Evolutionary conservation across 2,888 invertebrate species (phyloP), one percentile per base, ranked within the genome.

Genomic region (Leuctra nigra): DNA sequence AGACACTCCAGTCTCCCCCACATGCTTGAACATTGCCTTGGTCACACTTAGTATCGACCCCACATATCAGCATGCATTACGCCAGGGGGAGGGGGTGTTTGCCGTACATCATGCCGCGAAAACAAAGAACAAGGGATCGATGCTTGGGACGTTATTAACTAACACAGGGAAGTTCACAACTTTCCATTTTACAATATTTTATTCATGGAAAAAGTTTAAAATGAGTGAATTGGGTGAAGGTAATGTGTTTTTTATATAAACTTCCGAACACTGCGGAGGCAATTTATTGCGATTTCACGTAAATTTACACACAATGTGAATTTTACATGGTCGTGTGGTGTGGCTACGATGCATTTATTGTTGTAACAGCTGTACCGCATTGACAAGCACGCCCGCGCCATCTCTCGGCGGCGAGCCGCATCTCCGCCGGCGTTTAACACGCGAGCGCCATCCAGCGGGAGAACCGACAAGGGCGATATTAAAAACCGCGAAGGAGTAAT

Each of bases 201-300:
- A 50, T 50, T 33, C 35, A 50, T 44, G 50, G 33, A 9, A 33
- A 50, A 50, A 50, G 14, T 33, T 29, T 50, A 50, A 13, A 50
- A 50, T 33, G 50, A 23, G 9, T 35, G 50, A 35, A 35, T 25
- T 50, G 33, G 50, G 50, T 50, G 33, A 50, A 50, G 50, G 50
- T 50, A 35, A 50, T 18, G 22, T 25, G 25, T 47, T 47, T 18
- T 47, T 29, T 47, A 47, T 14, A 14, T 33, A 22, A 11, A n/a
- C 20, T 29, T 29, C 6, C 7, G 11, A 29, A 29, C 41, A 4
- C 18, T 41, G 18, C 18, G 41, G 41, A 41, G n/a, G 41, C 20
- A 20, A 6, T 11, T 7, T 20, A 18, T 20, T 41, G 20, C 11
- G 11, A 41, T 41, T 41, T 41, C 18, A 41, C 41, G 11, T 9